These are phyloP conservation scores for Terebella lapidaria DNA, from an alignment of 2,888 invertebrate genomes.

Conservation along the genomic window DNA sequence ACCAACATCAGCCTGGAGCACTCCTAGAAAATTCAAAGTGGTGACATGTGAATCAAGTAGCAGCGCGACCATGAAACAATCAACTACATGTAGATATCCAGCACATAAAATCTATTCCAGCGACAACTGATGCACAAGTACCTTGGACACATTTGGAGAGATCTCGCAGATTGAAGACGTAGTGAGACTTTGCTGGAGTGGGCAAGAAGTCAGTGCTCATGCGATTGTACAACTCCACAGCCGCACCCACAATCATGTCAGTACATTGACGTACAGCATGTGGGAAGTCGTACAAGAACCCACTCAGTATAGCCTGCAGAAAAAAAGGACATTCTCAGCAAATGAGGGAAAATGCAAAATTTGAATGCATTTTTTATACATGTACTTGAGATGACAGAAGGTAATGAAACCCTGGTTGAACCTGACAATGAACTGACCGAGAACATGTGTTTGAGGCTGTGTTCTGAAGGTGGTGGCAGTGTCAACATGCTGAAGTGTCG, in stretches of 20 bases:
- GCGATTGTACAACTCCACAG: slow-evolving; percentile 52
- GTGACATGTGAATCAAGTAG: too few relatives aligned
- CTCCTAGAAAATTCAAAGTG: slow-evolving; percentile 42
- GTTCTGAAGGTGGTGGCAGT: slow-evolving; percentile 52
- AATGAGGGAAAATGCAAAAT: too few relatives aligned
- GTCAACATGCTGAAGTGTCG: slow-evolving; percentile 53
- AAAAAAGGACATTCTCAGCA: too few relatives aligned
- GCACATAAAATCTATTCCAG: not conserved
- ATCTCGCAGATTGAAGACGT: slow-evolving; percentile 60
- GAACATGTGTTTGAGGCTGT: slow-evolving; percentile 53
- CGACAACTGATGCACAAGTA: slow-evolving; percentile 2
- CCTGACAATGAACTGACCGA: slow-evolving; percentile 36
- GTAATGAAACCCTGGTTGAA: too few relatives aligned
- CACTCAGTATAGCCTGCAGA: slow-evolving; percentile 60
- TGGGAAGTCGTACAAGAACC: slow-evolving; percentile 75
- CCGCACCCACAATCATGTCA: slow-evolving; percentile 48
- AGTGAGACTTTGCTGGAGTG: slow-evolving; percentile 55
- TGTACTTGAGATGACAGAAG: too few relatives aligned
- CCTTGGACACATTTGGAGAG: slow-evolving; percentile 64
- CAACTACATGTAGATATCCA: not conserved
- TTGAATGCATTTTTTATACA: too few relatives aligned
- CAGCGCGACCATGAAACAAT: too few relatives aligned
- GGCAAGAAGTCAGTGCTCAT: slow-evolving; percentile 54
- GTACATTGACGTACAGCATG: slow-evolving; percentile 54
- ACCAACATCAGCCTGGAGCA: slow-evolving; percentile 70